Base-by-base conservation (phyloP, 2,888 invertebrate species). In the Orthonychiurus folsomi region DNA sequence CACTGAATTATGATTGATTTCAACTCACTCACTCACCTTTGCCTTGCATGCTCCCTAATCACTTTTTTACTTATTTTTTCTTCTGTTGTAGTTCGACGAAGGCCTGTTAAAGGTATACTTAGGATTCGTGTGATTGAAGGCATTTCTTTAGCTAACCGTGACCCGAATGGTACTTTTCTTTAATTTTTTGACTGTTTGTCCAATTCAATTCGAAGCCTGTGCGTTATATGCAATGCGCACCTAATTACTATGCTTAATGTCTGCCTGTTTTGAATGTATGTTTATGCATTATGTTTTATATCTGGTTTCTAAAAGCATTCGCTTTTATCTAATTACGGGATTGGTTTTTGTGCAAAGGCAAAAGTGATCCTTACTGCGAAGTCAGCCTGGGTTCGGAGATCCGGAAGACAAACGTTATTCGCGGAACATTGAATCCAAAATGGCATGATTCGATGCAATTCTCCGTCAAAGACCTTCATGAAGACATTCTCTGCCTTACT, bases 391-490 rank as follows among this genome's bases (percentile, higher is more conserved):
- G 86, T 3, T 83, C 83, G 27, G 86, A 86, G 77, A 84, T 84
- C 73, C 84, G 86, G 73, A 80, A 82, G 72, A 87, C 87, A 0
- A 81, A 81, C 63, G 79, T 80, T 48, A 79, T 85, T 24, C 80
- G 81, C 21, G 81, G 81, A 62, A 83, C 84, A 25, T 79, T 81
- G 37, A 81, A 81, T 74, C 83, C 87, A 15, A 79, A 84, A 64
- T 88, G 87, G 87, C 86, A 87, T 75, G 80, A 83, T 60, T 84
- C 85, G 56, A 87, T 87, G 87, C 87, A 87, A 77, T 88, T 88
- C 75, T 82, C 84, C 66, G 81, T 88, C 56, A 82, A 84, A 73
- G 85, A 86, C 75, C 75, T 86, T 2, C 76, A 82, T 55, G 83
- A 85, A 74, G 87, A 87, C 74, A 82, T 84, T 24, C 78, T 88